phyloP scores from a whole-genome alignment of 2,888 invertebrate species.

The Sympetrum striolatum region DNA sequence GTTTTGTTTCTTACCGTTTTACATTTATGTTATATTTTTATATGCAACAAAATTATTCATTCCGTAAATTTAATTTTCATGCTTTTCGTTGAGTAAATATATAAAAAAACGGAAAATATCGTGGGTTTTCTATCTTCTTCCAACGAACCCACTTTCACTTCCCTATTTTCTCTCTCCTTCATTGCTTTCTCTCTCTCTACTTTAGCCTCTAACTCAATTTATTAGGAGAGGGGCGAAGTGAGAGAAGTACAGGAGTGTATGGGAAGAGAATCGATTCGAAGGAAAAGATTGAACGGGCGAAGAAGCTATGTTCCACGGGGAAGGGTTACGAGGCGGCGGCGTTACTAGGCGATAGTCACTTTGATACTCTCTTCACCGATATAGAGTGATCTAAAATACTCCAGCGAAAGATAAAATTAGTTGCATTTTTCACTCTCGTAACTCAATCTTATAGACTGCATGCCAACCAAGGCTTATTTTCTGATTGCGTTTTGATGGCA shows the following conservation, averaged over 20 bases:
- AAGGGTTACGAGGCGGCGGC: neutral
- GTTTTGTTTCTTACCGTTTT: too few relatives aligned
- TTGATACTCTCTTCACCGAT: neutral
- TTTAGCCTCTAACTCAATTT: neutral
- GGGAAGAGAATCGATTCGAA: neutral
- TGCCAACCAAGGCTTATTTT: too few relatives aligned
- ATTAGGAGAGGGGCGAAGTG: neutral
- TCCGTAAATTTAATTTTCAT: too few relatives aligned
- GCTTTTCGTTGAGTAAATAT: too few relatives aligned
- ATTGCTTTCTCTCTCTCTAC: neutral
- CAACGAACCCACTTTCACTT: neutral
- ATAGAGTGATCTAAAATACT: neutral
- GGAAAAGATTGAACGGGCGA: neutral
- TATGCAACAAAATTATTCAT: too few relatives aligned
- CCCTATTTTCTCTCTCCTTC: neutral
- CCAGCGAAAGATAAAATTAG: neutral
- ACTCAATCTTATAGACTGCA: too few relatives aligned
- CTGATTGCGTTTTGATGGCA: too few relatives aligned
- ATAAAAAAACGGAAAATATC: too few relatives aligned
- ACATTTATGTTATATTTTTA: too few relatives aligned
- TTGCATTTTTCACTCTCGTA: too few relatives aligned
- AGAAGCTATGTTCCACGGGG: neutral
- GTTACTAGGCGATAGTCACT: neutral
- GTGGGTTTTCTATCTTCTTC: too few relatives aligned
- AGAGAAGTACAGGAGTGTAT: neutral